These are phyloP conservation scores for Leptura quadrifasciata DNA, from an alignment of 2,888 invertebrate species.

Conservation along the genomic window DNA sequence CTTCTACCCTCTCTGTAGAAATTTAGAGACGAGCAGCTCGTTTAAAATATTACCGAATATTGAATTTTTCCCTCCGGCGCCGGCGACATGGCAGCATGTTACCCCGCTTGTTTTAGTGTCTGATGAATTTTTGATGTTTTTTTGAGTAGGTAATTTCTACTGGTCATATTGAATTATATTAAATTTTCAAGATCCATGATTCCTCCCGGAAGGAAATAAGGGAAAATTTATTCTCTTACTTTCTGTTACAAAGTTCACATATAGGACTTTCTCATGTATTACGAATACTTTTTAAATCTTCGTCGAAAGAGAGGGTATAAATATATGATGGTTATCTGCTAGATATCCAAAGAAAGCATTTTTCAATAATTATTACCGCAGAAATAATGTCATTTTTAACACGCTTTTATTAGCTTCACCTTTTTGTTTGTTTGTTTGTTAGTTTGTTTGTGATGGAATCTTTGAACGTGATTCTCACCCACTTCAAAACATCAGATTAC, in stretches of 20 bases:
- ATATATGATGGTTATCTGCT: too few relatives aligned
- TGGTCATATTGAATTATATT: conserved; percentile 40
- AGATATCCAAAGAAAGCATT: too few relatives aligned
- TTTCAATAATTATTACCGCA: too few relatives aligned
- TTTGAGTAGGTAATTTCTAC: conserved; percentile 39
- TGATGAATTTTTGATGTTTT: conserved; percentile 68
- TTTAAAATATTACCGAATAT: conserved; percentile 63
- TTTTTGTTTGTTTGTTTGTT: too few relatives aligned
- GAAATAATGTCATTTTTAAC: too few relatives aligned
- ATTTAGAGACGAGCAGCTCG: conserved; percentile 52
- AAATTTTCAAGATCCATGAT: conserved; percentile 24
- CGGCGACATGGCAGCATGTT: conserved; percentile 56
- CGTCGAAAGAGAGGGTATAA: too few relatives aligned
- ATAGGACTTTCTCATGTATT: not conserved
- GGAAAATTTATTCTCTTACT: not conserved
- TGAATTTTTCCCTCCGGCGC: conserved; percentile 55
- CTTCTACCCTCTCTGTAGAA: conserved; percentile 56
- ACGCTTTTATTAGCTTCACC: too few relatives aligned
- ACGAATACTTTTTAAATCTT: too few relatives aligned
- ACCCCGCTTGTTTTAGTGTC: conserved; percentile 64
- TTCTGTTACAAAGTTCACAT: not conserved
- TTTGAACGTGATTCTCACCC: too few relatives aligned
- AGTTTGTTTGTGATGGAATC: too few relatives aligned
- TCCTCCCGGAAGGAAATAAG: not conserved
- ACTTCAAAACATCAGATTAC: too few relatives aligned